phyloP scores from a whole-genome alignment of 2,888 invertebrate genomes.

The Hyalella azteca region DNA sequence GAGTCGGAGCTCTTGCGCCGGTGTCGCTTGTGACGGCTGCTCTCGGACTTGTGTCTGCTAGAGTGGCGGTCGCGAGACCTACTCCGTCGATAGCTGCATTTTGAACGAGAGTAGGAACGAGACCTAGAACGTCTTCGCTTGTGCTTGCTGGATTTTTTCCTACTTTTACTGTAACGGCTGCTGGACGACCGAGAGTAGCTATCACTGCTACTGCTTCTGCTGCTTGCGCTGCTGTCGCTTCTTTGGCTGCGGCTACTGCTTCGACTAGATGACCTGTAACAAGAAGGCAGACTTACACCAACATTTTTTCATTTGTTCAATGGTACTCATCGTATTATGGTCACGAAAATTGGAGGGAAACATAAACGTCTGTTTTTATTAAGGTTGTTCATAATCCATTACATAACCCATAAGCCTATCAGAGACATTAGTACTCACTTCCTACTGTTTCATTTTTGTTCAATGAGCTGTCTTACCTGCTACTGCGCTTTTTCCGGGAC shows the following conservation, averaged over 20 bases:
- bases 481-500: not conserved
- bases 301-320: not conserved
- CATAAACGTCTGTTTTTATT: not conserved
- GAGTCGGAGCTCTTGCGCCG: constrained; percentile 11
- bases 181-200: constrained; percentile 23
- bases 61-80: constrained; percentile 10
- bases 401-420: not conserved
- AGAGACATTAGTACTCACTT: not conserved
- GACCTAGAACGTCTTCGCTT: constrained; percentile 13
- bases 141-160: not conserved
- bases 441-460: not conserved
- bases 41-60: not conserved
- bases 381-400: not conserved
- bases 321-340: not conserved
- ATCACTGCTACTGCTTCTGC: constrained; percentile 2
- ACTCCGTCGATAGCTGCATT: not conserved
- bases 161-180: not conserved
- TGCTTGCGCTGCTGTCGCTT: not conserved
- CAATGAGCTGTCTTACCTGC: not conserved
- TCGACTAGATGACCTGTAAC: not conserved
- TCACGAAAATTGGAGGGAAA: not conserved
- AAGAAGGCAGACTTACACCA: not conserved
- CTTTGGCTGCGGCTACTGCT: constrained; percentile 4
- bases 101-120: not conserved
- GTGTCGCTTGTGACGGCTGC: not conserved